phyloP scores from a whole-genome alignment of 1,140 invertebrate species.

The Zaprionus davidi region DNA sequence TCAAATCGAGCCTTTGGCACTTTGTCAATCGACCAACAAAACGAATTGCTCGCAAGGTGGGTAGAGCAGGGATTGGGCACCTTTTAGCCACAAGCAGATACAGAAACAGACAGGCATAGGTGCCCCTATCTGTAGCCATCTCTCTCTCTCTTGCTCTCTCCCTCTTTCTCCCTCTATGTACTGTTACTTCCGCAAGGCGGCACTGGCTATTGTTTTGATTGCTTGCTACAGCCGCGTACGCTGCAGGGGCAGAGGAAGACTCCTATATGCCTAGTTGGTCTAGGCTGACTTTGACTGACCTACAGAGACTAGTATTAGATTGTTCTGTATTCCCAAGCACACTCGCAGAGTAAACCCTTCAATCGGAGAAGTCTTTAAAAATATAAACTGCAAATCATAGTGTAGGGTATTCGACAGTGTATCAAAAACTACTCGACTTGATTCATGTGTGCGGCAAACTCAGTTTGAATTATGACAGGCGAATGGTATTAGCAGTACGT shows the following conservation, averaged over 20 bases:
- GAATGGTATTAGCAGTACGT: neutral
- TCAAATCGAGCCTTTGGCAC: slow-evolving; percentile 64
- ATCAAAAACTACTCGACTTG: neutral
- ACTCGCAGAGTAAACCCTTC: neutral
- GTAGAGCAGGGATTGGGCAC: neutral
- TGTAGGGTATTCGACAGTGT: neutral
- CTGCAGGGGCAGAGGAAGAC: neutral
- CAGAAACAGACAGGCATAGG: neutral
- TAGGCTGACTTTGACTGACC: neutral
- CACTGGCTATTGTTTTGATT: slow-evolving; percentile 44
- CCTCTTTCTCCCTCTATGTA: neutral
- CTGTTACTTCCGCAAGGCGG: slow-evolving; percentile 13
- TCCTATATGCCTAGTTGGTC: neutral
- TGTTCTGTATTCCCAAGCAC: too few species aligned
- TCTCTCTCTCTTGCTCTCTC: too few species aligned
- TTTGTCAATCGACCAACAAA: slow-evolving; percentile 77
- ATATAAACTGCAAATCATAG: neutral
- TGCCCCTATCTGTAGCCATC: slow-evolving; percentile 2
- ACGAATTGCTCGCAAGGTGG: slow-evolving; percentile 58
- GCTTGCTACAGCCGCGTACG: slow-evolving; percentile 25
- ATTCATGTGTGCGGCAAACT: neutral
- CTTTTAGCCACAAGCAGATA: slow-evolving; percentile 1
- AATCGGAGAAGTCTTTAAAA: neutral
- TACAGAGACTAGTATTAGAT: too few species aligned
- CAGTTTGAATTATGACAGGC: slow-evolving; percentile 5